Evolutionary conservation across 2,797 vertebrate genomes (phyloP).

Genomic region (Enteromius unitaeniatus): DNA sequence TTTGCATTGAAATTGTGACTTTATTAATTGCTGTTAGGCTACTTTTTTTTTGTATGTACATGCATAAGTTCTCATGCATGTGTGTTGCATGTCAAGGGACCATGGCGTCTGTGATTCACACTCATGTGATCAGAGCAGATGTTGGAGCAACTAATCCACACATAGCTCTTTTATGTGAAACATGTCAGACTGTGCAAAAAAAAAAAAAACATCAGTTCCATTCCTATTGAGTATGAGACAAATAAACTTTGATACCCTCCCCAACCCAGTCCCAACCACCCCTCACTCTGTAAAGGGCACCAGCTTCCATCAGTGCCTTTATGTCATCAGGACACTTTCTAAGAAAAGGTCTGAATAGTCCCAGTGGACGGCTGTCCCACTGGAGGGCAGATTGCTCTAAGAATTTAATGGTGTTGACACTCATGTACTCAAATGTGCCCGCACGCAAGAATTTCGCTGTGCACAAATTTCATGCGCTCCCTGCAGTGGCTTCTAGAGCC

Average conservation of each 20-base stretch:
- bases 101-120: constrained; percentile 33
- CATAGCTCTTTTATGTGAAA: constrained; percentile 34
- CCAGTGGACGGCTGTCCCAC: not conserved
- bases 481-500: constrained; percentile 10
- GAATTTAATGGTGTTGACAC: constrained; percentile 46
- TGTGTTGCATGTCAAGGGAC: constrained; percentile 21
- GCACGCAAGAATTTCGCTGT: constrained; percentile 9
- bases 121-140: constrained; percentile 54
- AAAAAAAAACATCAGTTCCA: not conserved
- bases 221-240: not conserved
- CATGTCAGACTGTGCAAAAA: not conserved
- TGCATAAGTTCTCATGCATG: not conserved
- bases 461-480: constrained; percentile 23
- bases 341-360: constrained; percentile 49
- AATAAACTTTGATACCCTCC: constrained; percentile 8
- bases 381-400: constrained; percentile 34
- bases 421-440: constrained; percentile 39
- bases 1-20: not conserved
- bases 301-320: constrained; percentile 37
- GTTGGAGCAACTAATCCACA: constrained; percentile 53
- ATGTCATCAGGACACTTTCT: constrained; percentile 53
- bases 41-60: not conserved
- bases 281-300: constrained; percentile 34
- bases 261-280: not conserved
- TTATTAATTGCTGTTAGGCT: not conserved